Conservation (phyloP, 2,113 vertebrate genomes). For the Calonectris borealis region DNA sequence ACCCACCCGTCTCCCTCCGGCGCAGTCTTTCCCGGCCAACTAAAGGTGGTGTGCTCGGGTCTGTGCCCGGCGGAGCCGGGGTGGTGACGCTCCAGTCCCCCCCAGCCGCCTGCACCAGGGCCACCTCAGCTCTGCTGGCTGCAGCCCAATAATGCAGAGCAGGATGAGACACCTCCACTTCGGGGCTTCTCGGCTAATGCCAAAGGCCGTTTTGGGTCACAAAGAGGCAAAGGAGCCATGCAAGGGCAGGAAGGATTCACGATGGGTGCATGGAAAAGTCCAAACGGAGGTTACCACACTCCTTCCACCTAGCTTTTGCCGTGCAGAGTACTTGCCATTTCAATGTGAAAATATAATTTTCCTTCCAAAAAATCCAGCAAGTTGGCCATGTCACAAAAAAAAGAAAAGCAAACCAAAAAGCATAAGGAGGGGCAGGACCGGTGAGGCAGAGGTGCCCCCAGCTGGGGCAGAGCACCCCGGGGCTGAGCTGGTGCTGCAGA, state of each 20-base stretch:
- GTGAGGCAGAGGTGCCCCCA: not conserved
- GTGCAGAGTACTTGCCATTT: not conserved
- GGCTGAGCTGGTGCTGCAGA: not conserved
- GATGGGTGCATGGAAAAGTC: not conserved
- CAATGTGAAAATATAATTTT: not conserved
- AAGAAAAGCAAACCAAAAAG: not conserved
- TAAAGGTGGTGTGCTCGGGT: too few species aligned
- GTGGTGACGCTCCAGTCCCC: too few species aligned
- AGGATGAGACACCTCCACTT: not conserved
- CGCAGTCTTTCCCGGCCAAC: not conserved
- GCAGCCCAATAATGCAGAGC: not conserved
- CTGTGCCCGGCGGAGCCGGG: not conserved
- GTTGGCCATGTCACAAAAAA: not conserved
- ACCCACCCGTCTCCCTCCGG: accelerated
- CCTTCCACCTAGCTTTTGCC: not conserved
- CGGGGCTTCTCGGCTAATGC: not conserved
- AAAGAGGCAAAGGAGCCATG: not conserved
- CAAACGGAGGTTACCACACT: too few species aligned
- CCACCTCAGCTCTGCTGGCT: too few species aligned
- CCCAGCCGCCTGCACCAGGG: not conserved
- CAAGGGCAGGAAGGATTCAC: not conserved
- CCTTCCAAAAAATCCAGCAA: not conserved
- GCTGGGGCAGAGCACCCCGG: not conserved
- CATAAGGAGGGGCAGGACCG: not conserved
- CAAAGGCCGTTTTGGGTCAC: not conserved